phyloP scores from a whole-genome alignment of 2,888 invertebrate species.

The Pandemis corylana region DNA sequence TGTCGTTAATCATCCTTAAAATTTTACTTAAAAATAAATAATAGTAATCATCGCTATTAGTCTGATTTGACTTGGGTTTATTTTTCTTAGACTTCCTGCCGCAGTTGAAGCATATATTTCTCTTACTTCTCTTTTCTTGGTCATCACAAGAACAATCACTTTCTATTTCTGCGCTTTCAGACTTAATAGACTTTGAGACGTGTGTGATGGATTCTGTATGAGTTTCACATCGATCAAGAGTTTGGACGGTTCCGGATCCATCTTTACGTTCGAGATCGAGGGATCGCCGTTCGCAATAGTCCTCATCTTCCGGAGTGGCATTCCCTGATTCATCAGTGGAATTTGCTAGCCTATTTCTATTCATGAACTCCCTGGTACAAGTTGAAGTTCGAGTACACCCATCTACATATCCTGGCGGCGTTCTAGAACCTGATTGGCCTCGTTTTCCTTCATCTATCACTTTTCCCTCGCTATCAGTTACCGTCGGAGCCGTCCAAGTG shows the following conservation, averaged over 20 bases:
- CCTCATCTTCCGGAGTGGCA: constrained; percentile 59
- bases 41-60: constrained; percentile 57
- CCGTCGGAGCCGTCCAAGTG: constrained; percentile 71
- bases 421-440: constrained; percentile 60
- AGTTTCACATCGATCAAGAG: not conserved
- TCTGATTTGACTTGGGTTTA: constrained; percentile 41
- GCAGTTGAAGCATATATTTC: constrained; percentile 43
- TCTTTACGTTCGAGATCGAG: constrained; percentile 63
- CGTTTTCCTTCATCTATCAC: constrained; percentile 45
- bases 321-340: constrained; percentile 18
- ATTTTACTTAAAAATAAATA: constrained; percentile 56
- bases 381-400: constrained; percentile 78
- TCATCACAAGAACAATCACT: constrained; percentile 50
- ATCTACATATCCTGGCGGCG: constrained; percentile 75
- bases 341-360: constrained; percentile 57
- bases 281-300: constrained; percentile 75
- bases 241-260: constrained; percentile 24
- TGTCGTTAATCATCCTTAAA: constrained; percentile 48
- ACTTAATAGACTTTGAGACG: constrained; percentile 16
- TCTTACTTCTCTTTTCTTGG: constrained; percentile 51
- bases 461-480: constrained; percentile 56
- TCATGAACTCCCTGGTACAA: constrained; percentile 72
- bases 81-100: constrained; percentile 31
- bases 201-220: not conserved
- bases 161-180: constrained; percentile 40